A percentile compares a stretch with the other conserved stretches of the same genome.
phyloP scores from a whole-genome alignment of 1,140 invertebrate genomes.

The Lordiphosa collinella region DNA sequence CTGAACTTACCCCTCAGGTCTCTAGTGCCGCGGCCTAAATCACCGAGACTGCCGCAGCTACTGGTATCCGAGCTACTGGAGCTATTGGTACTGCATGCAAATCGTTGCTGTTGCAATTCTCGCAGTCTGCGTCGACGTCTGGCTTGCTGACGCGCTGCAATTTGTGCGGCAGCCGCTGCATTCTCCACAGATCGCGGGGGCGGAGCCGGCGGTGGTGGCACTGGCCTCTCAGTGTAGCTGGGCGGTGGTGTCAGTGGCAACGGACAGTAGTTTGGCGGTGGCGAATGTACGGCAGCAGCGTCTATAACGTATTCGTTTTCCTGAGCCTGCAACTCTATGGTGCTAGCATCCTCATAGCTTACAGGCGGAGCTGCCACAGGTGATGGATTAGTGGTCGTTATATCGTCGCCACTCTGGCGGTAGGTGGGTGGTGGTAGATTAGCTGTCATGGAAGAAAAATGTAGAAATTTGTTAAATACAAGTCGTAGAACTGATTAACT shows the following conservation, averaged over 20 bases:
- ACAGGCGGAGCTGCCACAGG: constrained; percentile 8
- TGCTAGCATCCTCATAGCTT: constrained; percentile 17
- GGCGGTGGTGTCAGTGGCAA: constrained; percentile 67
- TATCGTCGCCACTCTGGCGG: constrained; percentile 24
- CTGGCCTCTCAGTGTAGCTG: constrained; percentile 54
- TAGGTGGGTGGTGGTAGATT: constrained; percentile 27
- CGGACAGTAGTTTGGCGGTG: constrained; percentile 53
- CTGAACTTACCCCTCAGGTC: constrained; percentile 44
- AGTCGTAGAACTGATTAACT: no score
- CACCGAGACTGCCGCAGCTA: constrained; percentile 40
- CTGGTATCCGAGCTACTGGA: constrained; percentile 47
- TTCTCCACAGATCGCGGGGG: constrained; percentile 18
- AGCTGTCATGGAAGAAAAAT: constrained; percentile 5
- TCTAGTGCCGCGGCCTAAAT: constrained; percentile 24
- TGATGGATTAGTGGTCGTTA: not conserved
- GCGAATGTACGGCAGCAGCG: constrained; percentile 25
- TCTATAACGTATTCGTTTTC: constrained; percentile 60
- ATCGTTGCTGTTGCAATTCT: constrained; percentile 52
- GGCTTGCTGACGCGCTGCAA: constrained; percentile 52
- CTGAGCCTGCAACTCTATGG: constrained; percentile 40
- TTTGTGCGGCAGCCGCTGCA: constrained; percentile 21
- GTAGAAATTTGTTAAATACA: no score
- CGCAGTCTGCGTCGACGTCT: constrained; percentile 48
- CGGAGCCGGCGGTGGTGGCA: not conserved
- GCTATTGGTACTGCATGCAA: constrained; percentile 52